Evolutionary conservation across 2,888 invertebrate genomes (phyloP), one percentile per base, ranked within the genome.

Genomic region (Anoplius nigerrimus): DNA sequence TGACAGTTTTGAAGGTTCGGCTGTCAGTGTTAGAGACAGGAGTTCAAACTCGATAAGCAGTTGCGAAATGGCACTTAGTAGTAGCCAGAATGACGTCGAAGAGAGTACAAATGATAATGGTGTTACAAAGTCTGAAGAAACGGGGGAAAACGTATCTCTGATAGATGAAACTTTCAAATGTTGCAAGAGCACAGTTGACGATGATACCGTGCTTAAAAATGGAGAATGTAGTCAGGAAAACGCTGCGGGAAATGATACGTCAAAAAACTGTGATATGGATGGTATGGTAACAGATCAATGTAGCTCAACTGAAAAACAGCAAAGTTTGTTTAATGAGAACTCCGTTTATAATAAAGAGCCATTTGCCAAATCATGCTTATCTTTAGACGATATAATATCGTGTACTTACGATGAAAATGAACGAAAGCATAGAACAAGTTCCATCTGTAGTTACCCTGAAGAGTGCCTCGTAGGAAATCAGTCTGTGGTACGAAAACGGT

Each of bases 1-100:
- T 6, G 84, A 85, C 42, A 76, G 74, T 43, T 71, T 79, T 2
- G 83, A 83, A 24, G 79, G 81, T 66, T 73, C 81, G 4, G 48
- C 16, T 8, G 72, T 63, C 2, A 80, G 76, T 66, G 64, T 74
- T 0, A 80, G 88, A 46, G 86, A 87, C 55, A 79, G 87, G 52
- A 89, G 88, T 52, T 89, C 88, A 1, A 89, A 88, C 73, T 89
- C 89, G 20, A 83, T 89, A 69, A 88, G 88, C 61, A 89, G 89
- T 65, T 89, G 89, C 48, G 89, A 89, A 86, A 89, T 88, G 88
- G 89, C 89, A 54, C 73, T 89, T 18, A 84, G 84, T 48, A 78
- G 78, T 61, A 87, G 87, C 63, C 87, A 87, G 60, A 78, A 82
- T 18, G 88, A 88, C 42, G 85, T 76, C 2, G 85, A 85, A 11